Conservation (phyloP, 2,113 vertebrate genomes). For the Chloropsis cyanopogon region DNA sequence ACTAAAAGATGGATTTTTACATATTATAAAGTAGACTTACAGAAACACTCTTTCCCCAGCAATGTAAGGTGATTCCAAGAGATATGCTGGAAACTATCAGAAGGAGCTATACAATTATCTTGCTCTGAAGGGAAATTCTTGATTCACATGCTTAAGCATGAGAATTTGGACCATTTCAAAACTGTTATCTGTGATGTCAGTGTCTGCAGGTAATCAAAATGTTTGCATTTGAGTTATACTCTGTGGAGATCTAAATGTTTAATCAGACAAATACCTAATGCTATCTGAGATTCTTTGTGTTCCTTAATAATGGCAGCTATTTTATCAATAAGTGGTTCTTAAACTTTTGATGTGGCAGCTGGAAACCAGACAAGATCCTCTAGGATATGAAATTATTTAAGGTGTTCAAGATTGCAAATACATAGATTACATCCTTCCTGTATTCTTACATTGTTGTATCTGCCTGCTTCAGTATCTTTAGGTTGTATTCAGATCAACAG, state of each 20-base stretch:
- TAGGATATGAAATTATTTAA: background rate
- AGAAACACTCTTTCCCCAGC: background rate
- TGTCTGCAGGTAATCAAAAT: background rate
- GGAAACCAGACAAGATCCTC: background rate
- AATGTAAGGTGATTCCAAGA: background rate
- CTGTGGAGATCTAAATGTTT: background rate
- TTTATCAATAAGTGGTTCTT: background rate
- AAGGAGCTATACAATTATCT: background rate
- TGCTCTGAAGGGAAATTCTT: background rate
- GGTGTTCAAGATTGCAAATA: background rate
- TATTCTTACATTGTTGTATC: background rate
- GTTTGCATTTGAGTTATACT: background rate
- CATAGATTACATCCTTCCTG: background rate
- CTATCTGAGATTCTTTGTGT: background rate
- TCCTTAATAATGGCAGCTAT: background rate
- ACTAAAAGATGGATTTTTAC: background rate
- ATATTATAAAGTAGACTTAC: background rate
- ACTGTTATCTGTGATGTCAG: background rate
- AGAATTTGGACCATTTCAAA: background rate
- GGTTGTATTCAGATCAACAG: background rate
- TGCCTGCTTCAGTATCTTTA: background rate
- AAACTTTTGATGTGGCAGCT: background rate
- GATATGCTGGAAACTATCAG: background rate
- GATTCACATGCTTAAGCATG: background rate
- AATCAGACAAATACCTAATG: background rate